Evolutionary conservation across 2,888 invertebrate genomes (phyloP), one percentile per base, ranked within the genome.

Genomic region (Allygus modestus): DNA sequence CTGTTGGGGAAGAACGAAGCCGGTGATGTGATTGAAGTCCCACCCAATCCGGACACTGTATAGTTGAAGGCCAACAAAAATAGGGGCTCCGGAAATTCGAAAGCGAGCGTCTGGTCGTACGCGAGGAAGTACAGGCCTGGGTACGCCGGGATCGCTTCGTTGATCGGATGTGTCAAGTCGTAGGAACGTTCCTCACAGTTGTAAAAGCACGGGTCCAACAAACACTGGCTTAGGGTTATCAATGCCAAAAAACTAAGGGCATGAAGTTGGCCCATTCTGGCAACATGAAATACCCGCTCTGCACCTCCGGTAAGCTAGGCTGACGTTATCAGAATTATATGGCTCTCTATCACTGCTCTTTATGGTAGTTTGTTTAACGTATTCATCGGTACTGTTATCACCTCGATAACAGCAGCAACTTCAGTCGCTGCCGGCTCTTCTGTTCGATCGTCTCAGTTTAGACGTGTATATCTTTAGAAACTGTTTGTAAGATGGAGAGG

Each of bases 281-380:
- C 75, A 77, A 77, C 75, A 77, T 73, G 33, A 73, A 73, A 77
- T 46, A 73, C 75, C n/a, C 46, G 75, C 28, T 28, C 75, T 65
- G 65, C 31, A 9, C 65, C 65, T 31, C 23, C 43, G 75, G 26
- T n/a, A 51, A 43, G 73, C 73, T 41, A 7, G 46, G 46, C 75
- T 77, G 75, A 77, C 75, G 75, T 77, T 77, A 77, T 77, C 75
- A 77, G 46, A 77, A 37, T 77, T 77, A 77, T 77, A 77, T 77
- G 75, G 28, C 46, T 46, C 41, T 77, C 75, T 77, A 77, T 77
- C 71, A 15, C 61, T 4, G 46, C 43, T 17, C 75, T 77, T 77
- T 77, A 77, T 77, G 37, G 46, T 77, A 41, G 75, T 77, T 77
- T 43, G 75, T 77, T 77, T 77, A 77, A 41, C 5, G 71, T 71